Percentiles rank a stretch among this genome's conserved stretches.
Evolutionary conservation across 2,113 vertebrate genomes (phyloP).

Genomic region (Ochotona curzoniae): DNA sequence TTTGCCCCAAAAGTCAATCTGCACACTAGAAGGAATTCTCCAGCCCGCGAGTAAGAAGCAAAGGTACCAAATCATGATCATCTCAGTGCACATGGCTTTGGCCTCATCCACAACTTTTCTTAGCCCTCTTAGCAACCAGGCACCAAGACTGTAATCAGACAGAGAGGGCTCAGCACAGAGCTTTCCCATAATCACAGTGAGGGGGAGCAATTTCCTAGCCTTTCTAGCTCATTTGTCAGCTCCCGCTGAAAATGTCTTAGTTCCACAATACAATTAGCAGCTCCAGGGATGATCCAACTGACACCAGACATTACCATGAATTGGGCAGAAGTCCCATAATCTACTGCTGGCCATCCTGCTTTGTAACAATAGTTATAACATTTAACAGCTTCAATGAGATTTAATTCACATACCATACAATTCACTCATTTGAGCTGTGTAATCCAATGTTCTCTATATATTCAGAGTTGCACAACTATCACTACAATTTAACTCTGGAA

Average conservation of each 20-base stretch:
- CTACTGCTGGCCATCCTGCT: slow-evolving; percentile 31
- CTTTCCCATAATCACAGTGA: slow-evolving; percentile 42
- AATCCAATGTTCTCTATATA: neutral
- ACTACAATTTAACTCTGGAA: slow-evolving; percentile 34
- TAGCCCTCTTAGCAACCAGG: slow-evolving; percentile 28
- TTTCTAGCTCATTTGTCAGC: slow-evolving; percentile 43
- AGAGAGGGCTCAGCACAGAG: slow-evolving; percentile 15
- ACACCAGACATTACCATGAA: slow-evolving; percentile 41
- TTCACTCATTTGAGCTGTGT: neutral
- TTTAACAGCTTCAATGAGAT: slow-evolving; percentile 35
- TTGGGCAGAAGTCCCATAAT: neutral
- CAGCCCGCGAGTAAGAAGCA: neutral
- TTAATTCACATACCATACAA: slow-evolving; percentile 30
- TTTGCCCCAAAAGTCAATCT: slow-evolving; percentile 24
- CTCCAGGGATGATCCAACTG: neutral
- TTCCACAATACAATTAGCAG: slow-evolving; percentile 38
- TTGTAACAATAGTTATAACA: slow-evolving; percentile 3
- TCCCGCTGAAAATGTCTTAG: slow-evolving; percentile 28
- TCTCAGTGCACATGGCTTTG: slow-evolving; percentile 12
- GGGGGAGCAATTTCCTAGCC: slow-evolving; percentile 9
- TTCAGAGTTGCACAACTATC: neutral
- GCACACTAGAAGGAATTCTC: slow-evolving; percentile 35
- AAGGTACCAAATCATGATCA: neutral
- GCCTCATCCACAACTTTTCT: slow-evolving; percentile 38
- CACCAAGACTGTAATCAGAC: slow-evolving; percentile 41